Base-by-base conservation (phyloP, 2,888 invertebrate genomes). In the Papilio protenor region DNA sequence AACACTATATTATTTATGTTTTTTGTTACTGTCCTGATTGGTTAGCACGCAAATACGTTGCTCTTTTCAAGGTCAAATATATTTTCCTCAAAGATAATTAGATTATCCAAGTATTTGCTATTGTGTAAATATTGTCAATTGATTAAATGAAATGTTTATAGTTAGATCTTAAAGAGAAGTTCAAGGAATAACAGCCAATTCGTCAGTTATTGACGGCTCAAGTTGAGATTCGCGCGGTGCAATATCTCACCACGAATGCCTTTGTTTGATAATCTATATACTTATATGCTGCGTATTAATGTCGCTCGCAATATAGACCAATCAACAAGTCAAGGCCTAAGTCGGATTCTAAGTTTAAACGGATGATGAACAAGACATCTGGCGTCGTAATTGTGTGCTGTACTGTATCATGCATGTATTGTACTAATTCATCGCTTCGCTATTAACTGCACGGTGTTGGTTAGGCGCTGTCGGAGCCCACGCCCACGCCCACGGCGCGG, bases 401-500 rank as follows among this genome's bases (percentile, higher is more conserved):
- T 40, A 55, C 52, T 52, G 8, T 52, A 55, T 55, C 75, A 64
- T 73, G 66, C 55, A 61, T 74, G 52, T 33, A n/a, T 71, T 59
- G 14, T 71, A 45, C 55, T 75, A 52, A 84, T 85, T 81, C 72
- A 81, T 83, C 83, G 83, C 85, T 85, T 87, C 73, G 84, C 85
- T 81, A 83, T 83, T 83, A 83, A 84, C 82, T 80, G 79, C 79
- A 73, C 79, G 76, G 80, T 80, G 81, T 81, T 80, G 84, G 81
- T 80, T 88, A 93, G 93, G 89, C 87, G 80, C 87, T 89, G 82
- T 83, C 84, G 77, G 93, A 93, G 76, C 81, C 80, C 74, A 84
- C 88, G 80, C 92, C 93, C 45, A 91, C 92, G 80, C 91, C 92
- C 6, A 89, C 90, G 57, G 88, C 87, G 10, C 92, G 93, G 79